Evolutionary conservation across 2,113 vertebrate species (phyloP), one percentile per base, ranked within the genome.

Genomic region (Lota lota): DNA sequence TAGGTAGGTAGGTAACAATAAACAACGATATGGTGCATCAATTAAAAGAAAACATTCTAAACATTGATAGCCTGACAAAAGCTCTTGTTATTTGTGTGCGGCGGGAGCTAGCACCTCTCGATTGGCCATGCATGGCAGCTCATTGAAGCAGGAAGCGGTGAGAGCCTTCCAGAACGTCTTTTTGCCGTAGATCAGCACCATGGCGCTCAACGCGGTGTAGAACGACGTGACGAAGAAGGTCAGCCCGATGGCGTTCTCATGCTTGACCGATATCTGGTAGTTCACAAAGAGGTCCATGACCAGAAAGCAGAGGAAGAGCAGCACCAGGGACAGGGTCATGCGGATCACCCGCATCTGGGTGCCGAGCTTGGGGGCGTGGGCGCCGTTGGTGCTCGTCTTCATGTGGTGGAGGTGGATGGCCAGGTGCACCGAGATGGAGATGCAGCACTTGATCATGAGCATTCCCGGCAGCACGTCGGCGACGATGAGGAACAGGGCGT

Each of bases 361-460:
- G 70, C 90, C 90, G 47, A 90, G 79, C 59, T 91, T 92, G 0
- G 91, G 92, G 5, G 40, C 4, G 71, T 88, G 90, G 16, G 79
- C 72, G 2, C 88, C 89, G 47, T 91, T 92, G 66, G 68, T 82
- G 75, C 83, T 91, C 66, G 87, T 83, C 66, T 89, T 92, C 90
- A 93, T 91, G 79, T 88, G 73, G 18, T 53, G 83, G 20, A 93
- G 90, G 63, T 93, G 92, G 22, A 83, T 69, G 50, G 75, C 80
- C 67, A 92, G 76, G 76, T 93, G 90, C 65, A 87, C 21, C 0
- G 86, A 87, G 76, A 92, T 91, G 62, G 92, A 93, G 61, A 92
- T 68, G 85, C 91, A 90, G 80, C 88, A 89, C 73, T 92, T 92
- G 1, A 88, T 50, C 89, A 91, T 90, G 47, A 93, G 1, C 67